These are phyloP conservation scores for Drosophila varians DNA, from an alignment of 1,140 invertebrate species.

Conservation along the genomic window DNA sequence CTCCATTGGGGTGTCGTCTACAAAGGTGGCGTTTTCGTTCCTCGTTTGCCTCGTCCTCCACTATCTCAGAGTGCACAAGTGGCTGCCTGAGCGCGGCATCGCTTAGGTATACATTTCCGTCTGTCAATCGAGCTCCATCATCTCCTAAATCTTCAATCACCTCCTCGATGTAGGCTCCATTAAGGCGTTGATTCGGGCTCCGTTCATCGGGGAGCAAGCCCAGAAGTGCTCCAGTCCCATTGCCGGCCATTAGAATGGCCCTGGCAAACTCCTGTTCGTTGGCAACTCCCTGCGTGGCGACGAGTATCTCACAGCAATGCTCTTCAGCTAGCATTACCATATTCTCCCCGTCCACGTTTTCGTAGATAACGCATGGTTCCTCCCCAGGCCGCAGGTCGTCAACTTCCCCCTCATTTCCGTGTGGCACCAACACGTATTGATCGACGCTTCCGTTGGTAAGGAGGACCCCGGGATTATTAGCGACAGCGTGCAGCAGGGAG, in stretches of 20 bases:
- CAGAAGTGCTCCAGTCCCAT: slow-evolving; percentile 24
- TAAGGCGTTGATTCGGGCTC: slow-evolving; percentile 18
- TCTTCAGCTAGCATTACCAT: slow-evolving; percentile 53
- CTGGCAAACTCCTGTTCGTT: slow-evolving; percentile 53
- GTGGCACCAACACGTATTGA: slow-evolving; percentile 5
- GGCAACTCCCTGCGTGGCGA: slow-evolving; percentile 45
- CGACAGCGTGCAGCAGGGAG: slow-evolving; percentile 17
- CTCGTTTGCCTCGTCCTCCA: slow-evolving; percentile 39
- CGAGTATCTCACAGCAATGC: slow-evolving; percentile 68
- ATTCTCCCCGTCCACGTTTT: slow-evolving; percentile 47
- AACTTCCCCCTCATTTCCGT: background rate
- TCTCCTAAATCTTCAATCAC: slow-evolving; percentile 5
- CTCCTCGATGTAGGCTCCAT: slow-evolving; percentile 36
- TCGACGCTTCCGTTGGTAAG: slow-evolving; percentile 37
- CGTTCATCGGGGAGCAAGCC: slow-evolving; percentile 16
- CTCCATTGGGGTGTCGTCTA: slow-evolving; percentile 47
- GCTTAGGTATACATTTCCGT: slow-evolving; percentile 56
- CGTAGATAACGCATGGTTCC: slow-evolving; percentile 50
- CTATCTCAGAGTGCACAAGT: slow-evolving; percentile 24
- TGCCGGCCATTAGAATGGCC: slow-evolving; percentile 36
- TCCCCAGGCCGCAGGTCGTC: background rate
- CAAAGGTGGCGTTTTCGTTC: slow-evolving; percentile 52
- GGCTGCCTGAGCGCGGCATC: slow-evolving; percentile 59
- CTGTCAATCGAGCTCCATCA: slow-evolving; percentile 17
- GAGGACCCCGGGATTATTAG: slow-evolving; percentile 12